These are phyloP conservation scores for Azorinus chamasolen DNA, from an alignment of 2,888 invertebrate species.

Conservation along the genomic window DNA sequence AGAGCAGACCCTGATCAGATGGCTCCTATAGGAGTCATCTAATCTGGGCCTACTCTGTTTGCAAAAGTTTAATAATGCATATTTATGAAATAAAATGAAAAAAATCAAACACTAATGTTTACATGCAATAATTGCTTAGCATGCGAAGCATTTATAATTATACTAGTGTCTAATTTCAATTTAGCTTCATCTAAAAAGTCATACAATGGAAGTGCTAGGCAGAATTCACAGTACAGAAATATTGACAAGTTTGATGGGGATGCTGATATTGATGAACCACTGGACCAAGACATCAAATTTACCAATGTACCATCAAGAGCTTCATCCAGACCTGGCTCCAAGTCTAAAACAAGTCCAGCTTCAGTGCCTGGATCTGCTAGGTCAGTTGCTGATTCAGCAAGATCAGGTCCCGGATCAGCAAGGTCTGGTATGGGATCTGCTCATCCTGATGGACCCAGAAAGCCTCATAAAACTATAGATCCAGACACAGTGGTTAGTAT, in stretches of 20 bases:
- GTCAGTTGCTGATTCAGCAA: slow-evolving; percentile 1
- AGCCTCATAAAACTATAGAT: slow-evolving; percentile 60
- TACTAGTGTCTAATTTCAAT: too few species aligned
- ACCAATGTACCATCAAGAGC: slow-evolving; percentile 48
- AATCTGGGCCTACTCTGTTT: too few species aligned
- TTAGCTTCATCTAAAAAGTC: too few species aligned
- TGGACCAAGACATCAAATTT: slow-evolving; percentile 58
- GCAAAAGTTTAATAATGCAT: too few species aligned
- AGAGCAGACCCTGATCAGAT: too few species aligned
- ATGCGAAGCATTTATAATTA: too few species aligned
- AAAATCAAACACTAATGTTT: too few species aligned
- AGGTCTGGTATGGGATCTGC: slow-evolving; percentile 5
- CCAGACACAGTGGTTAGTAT: slow-evolving; percentile 69
- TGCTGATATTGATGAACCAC: slow-evolving; percentile 16
- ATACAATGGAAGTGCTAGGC: too few species aligned
- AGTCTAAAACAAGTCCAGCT: slow-evolving; percentile 22
- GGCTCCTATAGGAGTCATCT: too few species aligned
- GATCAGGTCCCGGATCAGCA: slow-evolving; percentile 14
- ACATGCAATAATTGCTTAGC: too few species aligned
- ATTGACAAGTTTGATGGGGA: not conserved
- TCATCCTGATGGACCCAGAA: slow-evolving; percentile 44
- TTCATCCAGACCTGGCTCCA: slow-evolving; percentile 51
- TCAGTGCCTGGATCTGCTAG: slow-evolving; percentile 20
- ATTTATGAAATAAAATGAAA: too few species aligned
- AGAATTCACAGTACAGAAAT: too few species aligned